Conservation (phyloP, 1,140 invertebrate species). For the Zaprionus ornatus region DNA sequence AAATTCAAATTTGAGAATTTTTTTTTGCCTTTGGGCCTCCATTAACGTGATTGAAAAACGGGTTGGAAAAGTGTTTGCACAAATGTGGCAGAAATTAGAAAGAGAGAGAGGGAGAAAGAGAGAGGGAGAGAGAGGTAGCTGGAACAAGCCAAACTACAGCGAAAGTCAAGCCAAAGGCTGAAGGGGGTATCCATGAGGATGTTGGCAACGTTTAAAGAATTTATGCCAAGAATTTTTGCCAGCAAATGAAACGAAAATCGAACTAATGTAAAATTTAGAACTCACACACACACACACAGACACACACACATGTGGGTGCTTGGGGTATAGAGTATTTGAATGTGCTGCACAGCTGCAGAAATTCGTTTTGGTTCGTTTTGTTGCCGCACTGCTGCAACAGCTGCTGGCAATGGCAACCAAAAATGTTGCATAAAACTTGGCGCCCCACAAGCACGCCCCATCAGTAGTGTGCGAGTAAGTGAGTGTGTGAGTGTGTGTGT, state of each 20-base stretch:
- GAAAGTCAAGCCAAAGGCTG: not conserved
- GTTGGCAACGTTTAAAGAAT: constrained; percentile 50
- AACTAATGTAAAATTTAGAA: constrained; percentile 72
- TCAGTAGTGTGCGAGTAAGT: too few species aligned
- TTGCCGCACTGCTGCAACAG: constrained; percentile 60
- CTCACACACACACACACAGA: constrained; percentile 17
- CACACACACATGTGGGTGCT: constrained; percentile 1
- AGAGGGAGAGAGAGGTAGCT: not conserved
- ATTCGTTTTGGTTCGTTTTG: constrained; percentile 60
- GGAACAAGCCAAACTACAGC: not conserved
- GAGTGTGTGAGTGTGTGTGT: constrained; percentile 12
- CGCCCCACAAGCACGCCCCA: constrained; percentile 24
- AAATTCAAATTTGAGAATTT: constrained; percentile 3
- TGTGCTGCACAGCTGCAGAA: constrained; percentile 58
- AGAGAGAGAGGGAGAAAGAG: not conserved
- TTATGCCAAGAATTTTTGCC: constrained; percentile 56
- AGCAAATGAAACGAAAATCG: constrained; percentile 80
- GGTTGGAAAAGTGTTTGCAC: constrained; percentile 4
- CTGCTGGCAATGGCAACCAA: constrained; percentile 49
- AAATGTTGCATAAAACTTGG: constrained; percentile 74
- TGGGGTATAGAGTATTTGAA: constrained; percentile 3
- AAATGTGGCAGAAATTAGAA: constrained; percentile 6
- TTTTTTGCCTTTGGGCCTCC: constrained; percentile 11
- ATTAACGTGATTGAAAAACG: constrained; percentile 35
- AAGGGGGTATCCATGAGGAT: not conserved